A percentile compares a stretch with the other conserved stretches of the same genome.
Evolutionary conservation across 2,888 invertebrate genomes (phyloP).

Genomic region (Lydus trimaculatus): DNA sequence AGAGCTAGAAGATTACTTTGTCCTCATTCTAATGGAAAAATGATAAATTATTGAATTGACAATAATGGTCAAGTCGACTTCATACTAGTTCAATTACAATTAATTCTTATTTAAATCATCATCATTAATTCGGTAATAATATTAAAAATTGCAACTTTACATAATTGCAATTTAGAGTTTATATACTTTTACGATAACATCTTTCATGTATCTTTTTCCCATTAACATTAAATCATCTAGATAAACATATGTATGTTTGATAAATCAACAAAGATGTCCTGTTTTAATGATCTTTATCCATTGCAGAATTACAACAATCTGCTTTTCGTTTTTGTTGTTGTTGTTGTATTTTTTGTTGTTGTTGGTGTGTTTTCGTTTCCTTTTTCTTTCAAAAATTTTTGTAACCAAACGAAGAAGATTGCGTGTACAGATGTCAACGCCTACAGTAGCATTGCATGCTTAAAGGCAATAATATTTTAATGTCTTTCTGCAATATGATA

Average conservation of each 20-base stretch:
- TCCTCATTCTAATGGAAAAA: neutral
- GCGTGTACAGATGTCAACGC: conserved; percentile 60
- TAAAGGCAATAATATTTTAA: conserved; percentile 58
- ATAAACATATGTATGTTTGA: neutral
- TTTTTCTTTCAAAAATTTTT: neutral
- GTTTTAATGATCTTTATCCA: neutral
- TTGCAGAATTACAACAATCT: neutral
- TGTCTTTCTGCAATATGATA: conserved; percentile 57
- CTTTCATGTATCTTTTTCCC: neutral
- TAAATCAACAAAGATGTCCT: neutral
- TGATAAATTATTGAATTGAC: no score
- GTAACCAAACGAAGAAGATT: conserved; percentile 24
- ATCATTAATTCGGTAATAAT: no score
- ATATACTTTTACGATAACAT: no score
- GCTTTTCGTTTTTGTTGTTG: neutral
- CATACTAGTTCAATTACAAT: neutral
- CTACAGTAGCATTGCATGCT: conserved; percentile 58
- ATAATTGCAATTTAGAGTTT: no score
- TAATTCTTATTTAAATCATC: neutral
- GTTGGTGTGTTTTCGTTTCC: neutral
- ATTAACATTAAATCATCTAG: neutral
- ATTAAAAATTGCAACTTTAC: neutral
- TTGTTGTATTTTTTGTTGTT: no score
- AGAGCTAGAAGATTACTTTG: no score
- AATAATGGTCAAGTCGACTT: neutral